Percentiles rank a stretch among this genome's conserved stretches.
Conservation (phyloP, 2,797 vertebrate genomes). For the Bradypodion ventrale region DNA sequence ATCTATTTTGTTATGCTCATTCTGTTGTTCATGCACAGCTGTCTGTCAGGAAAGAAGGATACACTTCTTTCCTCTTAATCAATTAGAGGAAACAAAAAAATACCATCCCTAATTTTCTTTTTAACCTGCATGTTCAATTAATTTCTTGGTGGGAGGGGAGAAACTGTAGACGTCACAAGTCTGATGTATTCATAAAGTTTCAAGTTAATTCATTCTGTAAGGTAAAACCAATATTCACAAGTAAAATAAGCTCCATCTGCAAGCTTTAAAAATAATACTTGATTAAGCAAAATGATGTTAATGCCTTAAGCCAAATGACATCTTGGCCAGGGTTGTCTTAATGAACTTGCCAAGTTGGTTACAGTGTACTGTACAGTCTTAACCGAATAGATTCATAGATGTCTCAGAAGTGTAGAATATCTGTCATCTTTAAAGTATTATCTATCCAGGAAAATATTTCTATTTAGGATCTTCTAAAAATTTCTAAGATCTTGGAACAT, state of each 20-base stretch:
- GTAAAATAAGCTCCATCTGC: slow-evolving; percentile 1
- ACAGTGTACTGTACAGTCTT: neutral
- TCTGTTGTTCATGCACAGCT: neutral
- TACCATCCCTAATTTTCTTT: neutral
- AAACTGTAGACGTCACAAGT: neutral
- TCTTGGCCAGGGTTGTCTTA: neutral
- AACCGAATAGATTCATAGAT: neutral
- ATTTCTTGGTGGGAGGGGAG: neutral
- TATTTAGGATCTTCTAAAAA: neutral
- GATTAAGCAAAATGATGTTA: neutral
- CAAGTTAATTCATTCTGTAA: neutral
- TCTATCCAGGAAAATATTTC: neutral
- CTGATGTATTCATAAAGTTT: neutral
- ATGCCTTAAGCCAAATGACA: neutral
- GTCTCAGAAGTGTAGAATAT: neutral
- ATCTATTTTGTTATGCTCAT: slow-evolving; percentile 40
- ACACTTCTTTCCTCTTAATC: neutral
- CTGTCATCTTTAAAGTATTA: neutral
- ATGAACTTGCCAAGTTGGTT: neutral
- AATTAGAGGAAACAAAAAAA: slow-evolving; percentile 9
- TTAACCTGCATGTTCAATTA: neutral
- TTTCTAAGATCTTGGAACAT: neutral
- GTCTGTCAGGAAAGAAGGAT: slow-evolving; percentile 4
- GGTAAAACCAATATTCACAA: neutral
- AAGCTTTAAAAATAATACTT: neutral